These are phyloP conservation scores for Sardinella longiceps DNA, from an alignment of 2,797 vertebrate species.

Conservation along the genomic window DNA sequence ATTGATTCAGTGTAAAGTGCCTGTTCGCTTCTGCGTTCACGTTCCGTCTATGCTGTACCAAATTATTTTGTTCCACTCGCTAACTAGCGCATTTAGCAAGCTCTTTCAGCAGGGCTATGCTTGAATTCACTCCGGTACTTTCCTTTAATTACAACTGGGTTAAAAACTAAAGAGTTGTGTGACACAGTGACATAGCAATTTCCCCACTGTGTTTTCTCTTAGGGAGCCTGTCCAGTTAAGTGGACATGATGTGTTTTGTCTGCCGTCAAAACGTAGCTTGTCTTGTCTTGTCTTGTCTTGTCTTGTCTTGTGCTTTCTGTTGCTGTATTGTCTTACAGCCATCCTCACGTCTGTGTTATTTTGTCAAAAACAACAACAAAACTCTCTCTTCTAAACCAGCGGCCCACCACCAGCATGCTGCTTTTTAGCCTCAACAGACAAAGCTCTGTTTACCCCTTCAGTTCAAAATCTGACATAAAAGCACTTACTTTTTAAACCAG, in stretches of 20 bases:
- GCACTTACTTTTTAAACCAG: not conserved
- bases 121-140: too few species aligned
- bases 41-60: too few species aligned
- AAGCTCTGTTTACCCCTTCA: not conserved
- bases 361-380: not conserved
- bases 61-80: too few species aligned
- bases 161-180: too few species aligned
- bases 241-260: not conserved
- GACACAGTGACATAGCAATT: too few species aligned
- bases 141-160: too few species aligned
- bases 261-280: not conserved
- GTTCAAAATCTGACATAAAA: not conserved
- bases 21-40: too few species aligned
- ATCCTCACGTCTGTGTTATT: not conserved
- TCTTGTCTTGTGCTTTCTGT: not conserved
- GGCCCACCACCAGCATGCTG: not conserved
- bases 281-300: conserved; percentile 2
- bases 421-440: not conserved
- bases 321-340: not conserved
- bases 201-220: not conserved
- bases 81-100: too few species aligned
- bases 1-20: too few species aligned
- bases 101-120: too few species aligned
- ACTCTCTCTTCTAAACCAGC: not conserved
- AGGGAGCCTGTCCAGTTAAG: not conserved